A percentile compares a stretch with the other conserved stretches of the same genome.
phyloP scores from a whole-genome alignment of 2,797 vertebrate genomes.

The Sylvia borin region DNA sequence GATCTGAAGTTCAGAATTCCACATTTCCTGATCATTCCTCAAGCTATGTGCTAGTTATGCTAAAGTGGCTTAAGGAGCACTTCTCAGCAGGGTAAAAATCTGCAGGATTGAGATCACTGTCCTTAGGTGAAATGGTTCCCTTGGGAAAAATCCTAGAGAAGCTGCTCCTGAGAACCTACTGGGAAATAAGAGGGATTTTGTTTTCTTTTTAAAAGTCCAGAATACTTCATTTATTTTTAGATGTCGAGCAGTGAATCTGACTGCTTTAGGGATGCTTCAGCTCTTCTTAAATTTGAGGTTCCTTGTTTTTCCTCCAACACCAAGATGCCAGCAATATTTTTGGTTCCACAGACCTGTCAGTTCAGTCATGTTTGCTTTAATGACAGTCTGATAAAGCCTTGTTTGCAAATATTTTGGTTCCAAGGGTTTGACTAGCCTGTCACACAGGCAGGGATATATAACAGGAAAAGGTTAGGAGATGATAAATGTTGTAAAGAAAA shows the following conservation, averaged over 20 bases:
- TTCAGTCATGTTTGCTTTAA: not conserved
- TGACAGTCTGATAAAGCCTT: not conserved
- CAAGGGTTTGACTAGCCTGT: not conserved
- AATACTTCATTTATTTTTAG: conserved; percentile 54
- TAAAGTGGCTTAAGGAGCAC: not conserved
- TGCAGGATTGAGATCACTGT: not conserved
- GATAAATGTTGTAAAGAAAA: not conserved
- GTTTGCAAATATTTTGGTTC: not conserved
- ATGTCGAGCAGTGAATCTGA: not conserved
- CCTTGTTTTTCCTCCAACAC: not conserved
- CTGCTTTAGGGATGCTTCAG: not conserved
- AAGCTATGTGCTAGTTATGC: not conserved
- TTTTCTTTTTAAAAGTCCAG: conserved; percentile 24
- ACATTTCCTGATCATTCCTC: not conserved
- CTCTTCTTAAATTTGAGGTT: not conserved
- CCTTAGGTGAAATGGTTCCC: not conserved
- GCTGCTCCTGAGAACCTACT: not conserved
- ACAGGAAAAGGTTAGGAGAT: not conserved
- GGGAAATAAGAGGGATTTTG: not conserved
- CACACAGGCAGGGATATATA: not conserved
- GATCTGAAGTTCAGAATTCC: not conserved
- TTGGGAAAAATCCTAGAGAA: conserved; percentile 7
- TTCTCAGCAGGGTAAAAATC: not conserved
- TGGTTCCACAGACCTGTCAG: not conserved
- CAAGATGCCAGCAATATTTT: not conserved